Evolutionary conservation across 2,113 vertebrate genomes (phyloP).

Genomic region (Struthidea cinerea): DNA sequence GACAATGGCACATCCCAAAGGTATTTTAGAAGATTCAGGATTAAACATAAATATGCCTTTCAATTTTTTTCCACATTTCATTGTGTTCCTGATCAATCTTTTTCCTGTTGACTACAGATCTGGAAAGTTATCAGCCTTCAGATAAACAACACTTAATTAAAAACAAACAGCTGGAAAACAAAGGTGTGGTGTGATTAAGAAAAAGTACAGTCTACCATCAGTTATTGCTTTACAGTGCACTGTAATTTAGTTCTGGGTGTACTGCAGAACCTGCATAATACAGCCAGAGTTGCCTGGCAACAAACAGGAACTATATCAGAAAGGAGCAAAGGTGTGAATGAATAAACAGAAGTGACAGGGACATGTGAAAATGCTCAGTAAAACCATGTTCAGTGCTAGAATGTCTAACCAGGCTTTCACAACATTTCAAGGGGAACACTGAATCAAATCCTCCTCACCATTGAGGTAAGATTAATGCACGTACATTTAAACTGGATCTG

Average conservation of each 20-base stretch:
- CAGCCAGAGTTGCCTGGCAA: constrained; percentile 73
- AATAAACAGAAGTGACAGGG: constrained; percentile 43
- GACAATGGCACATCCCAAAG: neutral
- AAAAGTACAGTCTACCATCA: neutral
- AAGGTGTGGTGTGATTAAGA: neutral
- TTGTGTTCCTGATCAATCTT: neutral
- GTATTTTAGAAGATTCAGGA: neutral
- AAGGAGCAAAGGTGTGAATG: constrained; percentile 53
- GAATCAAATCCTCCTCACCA: neutral
- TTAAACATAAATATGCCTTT: neutral
- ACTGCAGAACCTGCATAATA: constrained; percentile 41
- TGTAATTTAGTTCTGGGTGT: constrained; percentile 10
- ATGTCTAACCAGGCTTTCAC: neutral
- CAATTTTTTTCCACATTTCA: neutral
- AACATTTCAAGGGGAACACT: neutral
- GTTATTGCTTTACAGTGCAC: neutral
- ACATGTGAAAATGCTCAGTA: constrained; percentile 3
- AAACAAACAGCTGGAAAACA: neutral
- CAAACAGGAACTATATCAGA: constrained; percentile 53
- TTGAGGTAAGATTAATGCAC: neutral
- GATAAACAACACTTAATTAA: neutral
- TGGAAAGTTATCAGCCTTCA: neutral
- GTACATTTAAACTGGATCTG: neutral
- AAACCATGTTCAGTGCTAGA: neutral
- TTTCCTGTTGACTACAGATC: neutral